Base-by-base conservation (phyloP, 2,888 invertebrate species). In the Nemoura dubitans region DNA sequence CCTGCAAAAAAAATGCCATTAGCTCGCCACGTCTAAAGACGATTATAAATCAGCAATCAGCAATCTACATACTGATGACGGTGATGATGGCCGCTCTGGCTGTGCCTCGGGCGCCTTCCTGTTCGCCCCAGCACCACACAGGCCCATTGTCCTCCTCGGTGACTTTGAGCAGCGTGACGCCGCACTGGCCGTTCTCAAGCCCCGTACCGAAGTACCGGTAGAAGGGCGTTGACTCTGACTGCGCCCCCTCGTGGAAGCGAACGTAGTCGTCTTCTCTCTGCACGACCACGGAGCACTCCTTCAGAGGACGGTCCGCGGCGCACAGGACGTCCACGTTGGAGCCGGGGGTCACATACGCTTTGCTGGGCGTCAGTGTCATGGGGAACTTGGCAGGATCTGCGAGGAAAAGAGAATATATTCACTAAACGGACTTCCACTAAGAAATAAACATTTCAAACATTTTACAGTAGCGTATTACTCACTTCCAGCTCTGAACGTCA, bases 111-210 rank as follows among this genome's bases (percentile, higher is more conserved):
- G 26, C 27, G 26, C 78, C 78, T 0, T 3, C 78, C 28, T 78
- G 26, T 26, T 78, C 78, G 27, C 78, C 78, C 28, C 27, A 78
- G 28, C 78, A 78, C 78, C 78, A 78, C 78, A 78, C 78, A 6
- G 78, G 78, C 25, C 78, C 78, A 26, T 78, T 78, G 78, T 78
- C 78, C 26, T 26, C 78, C 78, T 78, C 78, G 26, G 78, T 78
- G 25, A 78, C 78, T 26, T 78, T 78, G 78, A 28, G 27, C 7
- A 78, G 78, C 26, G 78, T 78, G 27, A 78, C 78, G 0, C 78
- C 78, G 78, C 78, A 78, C 78, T 78, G 78, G 26, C 78, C 78
- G 27, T 78, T 26, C 78, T 78, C 27, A 2, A 78, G 27, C 7
- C 78, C 78, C 27, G 26, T 78, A 26, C 78, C 78, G 78, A 27